phyloP scores from a whole-genome alignment of 2,113 vertebrate genomes.

The Pseudorectes ferrugineus region DNA sequence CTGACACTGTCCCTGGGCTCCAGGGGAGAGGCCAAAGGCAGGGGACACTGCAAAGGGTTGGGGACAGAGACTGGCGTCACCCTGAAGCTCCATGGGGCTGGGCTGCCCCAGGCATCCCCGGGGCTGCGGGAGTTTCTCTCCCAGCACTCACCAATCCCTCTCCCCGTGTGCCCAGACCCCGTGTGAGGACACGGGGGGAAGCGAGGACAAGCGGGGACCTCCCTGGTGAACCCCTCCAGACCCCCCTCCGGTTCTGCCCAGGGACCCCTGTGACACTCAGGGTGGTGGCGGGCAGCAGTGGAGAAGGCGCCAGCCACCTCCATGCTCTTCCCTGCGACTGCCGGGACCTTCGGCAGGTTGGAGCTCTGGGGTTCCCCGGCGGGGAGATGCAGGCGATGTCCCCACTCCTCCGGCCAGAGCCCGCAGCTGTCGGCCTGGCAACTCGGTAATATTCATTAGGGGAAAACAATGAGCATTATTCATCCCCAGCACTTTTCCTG shows the following conservation, averaged over 20 bases:
- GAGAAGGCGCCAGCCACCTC: neutral
- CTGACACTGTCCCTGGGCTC: neutral
- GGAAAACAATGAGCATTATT: conserved; percentile 53
- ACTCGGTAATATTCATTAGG: conserved; percentile 45
- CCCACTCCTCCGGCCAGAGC: neutral
- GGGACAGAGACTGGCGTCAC: neutral
- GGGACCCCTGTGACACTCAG: neutral
- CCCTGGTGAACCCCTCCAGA: rapidly evolving
- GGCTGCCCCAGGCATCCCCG: neutral
- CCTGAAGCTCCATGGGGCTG: neutral
- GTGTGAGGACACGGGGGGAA: neutral
- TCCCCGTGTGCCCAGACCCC: rapidly evolving
- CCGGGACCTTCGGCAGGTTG: neutral
- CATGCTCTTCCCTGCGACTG: rapidly evolving
- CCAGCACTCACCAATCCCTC: neutral
- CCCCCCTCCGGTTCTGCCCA: neutral
- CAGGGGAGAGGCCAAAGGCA: neutral
- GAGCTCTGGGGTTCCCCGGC: neutral
- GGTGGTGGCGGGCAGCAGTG: neutral
- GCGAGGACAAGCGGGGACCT: neutral
- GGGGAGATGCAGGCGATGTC: neutral
- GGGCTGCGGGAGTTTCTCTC: neutral
- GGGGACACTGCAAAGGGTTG: neutral
- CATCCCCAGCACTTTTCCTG: neutral
- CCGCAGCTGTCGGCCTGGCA: conserved; percentile 43